These are phyloP conservation scores for Triops cancriformis DNA, from an alignment of 1,140 invertebrate genomes.

Conservation along the genomic window DNA sequence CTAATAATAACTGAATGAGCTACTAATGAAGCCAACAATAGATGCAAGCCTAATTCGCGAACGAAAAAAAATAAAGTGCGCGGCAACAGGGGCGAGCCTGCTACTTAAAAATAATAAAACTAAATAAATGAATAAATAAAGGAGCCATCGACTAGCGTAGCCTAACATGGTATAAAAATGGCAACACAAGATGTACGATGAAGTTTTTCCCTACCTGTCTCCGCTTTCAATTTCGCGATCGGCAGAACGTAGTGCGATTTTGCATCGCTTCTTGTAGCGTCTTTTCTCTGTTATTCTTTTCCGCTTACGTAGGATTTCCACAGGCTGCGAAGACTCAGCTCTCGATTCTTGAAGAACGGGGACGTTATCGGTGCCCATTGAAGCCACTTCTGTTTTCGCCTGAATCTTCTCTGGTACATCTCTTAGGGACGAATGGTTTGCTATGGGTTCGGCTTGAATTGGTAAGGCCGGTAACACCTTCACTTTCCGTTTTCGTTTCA, in stretches of 20 bases:
- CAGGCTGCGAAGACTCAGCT: background rate
- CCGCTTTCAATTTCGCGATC: background rate
- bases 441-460: background rate
- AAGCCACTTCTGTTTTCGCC: background rate
- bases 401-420: constrained; percentile 25
- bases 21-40: too few species aligned
- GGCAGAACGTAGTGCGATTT: background rate
- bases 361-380: constrained; percentile 4
- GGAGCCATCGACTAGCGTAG: too few species aligned
- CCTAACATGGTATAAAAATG: too few species aligned
- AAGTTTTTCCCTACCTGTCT: background rate
- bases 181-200: background rate
- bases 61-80: too few species aligned
- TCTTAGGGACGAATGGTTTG: constrained; percentile 25
- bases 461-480: background rate
- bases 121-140: too few species aligned
- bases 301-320: constrained; percentile 9
- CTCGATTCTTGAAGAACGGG: background rate
- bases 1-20: too few species aligned
- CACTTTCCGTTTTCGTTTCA: constrained; percentile 70
- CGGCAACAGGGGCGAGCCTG: too few species aligned
- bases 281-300: background rate
- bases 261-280: constrained; percentile 1
- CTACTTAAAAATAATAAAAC: too few species aligned
- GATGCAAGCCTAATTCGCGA: too few species aligned